phyloP scores from a whole-genome alignment of 2,888 invertebrate species.

The Neuroscelio doddi region DNA sequence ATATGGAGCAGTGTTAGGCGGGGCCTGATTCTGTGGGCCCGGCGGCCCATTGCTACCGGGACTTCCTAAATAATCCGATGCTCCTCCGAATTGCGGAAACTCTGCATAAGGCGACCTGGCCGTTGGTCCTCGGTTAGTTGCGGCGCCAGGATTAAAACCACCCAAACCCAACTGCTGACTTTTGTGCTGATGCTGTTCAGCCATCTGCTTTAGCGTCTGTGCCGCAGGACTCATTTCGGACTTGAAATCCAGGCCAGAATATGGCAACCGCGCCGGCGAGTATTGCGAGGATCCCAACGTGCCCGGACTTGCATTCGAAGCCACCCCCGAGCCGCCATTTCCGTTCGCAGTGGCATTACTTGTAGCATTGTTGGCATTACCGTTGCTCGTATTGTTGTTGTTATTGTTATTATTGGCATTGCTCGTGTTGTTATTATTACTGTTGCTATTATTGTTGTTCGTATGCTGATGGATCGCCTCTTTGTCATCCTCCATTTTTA shows the following conservation, averaged over 20 bases:
- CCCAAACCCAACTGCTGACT: slow-evolving; percentile 78
- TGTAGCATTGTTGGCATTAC: slow-evolving; percentile 59
- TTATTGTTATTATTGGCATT: slow-evolving; percentile 49
- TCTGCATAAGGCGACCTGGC: slow-evolving; percentile 77
- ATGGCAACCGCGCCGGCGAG: slow-evolving; percentile 72
- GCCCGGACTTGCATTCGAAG: slow-evolving; percentile 64
- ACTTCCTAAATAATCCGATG: slow-evolving; percentile 73
- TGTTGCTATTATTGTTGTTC: slow-evolving; percentile 47
- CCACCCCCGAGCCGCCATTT: slow-evolving; percentile 50
- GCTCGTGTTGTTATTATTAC: slow-evolving; percentile 29
- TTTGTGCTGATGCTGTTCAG: slow-evolving; percentile 95
- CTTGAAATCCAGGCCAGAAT: slow-evolving; percentile 73
- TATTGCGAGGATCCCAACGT: slow-evolving; percentile 73
- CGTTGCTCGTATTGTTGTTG: slow-evolving; percentile 67
- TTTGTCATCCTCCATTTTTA: slow-evolving; percentile 70
- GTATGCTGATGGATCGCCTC: slow-evolving; percentile 62
- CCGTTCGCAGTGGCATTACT: slow-evolving; percentile 52
- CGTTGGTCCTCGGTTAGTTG: slow-evolving; percentile 64
- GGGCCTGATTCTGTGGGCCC: slow-evolving; percentile 59
- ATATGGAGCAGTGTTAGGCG: slow-evolving; percentile 56
- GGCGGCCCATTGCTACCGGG: slow-evolving; percentile 68
- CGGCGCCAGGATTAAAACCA: slow-evolving; percentile 72
- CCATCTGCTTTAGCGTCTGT: slow-evolving; percentile 96
- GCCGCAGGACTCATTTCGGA: slow-evolving; percentile 91
- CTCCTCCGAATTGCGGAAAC: slow-evolving; percentile 75